phyloP scores from a whole-genome alignment of 2,797 vertebrate species.

The Hydrophis major region DNA sequence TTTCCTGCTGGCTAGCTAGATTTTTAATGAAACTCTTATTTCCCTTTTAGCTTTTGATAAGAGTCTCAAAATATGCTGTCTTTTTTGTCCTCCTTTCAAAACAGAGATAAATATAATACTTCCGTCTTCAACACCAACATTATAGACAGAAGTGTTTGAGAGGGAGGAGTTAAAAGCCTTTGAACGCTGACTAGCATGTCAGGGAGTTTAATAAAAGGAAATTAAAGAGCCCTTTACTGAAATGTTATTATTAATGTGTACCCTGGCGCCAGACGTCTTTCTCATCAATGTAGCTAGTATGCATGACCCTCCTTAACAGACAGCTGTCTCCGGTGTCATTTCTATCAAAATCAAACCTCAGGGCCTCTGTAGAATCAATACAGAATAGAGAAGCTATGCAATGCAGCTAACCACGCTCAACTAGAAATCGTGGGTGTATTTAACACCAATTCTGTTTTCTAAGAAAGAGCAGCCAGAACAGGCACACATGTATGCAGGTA shows the following conservation, averaged over 20 bases:
- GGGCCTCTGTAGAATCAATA: constrained; percentile 71
- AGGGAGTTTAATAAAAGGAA: constrained; percentile 51
- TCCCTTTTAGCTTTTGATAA: neutral
- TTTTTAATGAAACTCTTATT: neutral
- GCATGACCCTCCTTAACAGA: constrained; percentile 70
- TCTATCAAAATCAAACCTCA: constrained; percentile 66
- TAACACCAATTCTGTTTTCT: neutral
- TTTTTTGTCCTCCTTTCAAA: constrained; percentile 17
- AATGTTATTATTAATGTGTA: constrained; percentile 66
- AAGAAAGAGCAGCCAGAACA: neutral
- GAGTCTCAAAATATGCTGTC: neutral
- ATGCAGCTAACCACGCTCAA: constrained; percentile 41
- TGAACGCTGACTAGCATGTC: constrained; percentile 23
- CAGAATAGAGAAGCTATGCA: constrained; percentile 30
- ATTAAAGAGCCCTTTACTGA: constrained; percentile 76
- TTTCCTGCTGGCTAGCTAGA: neutral
- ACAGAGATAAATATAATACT: constrained; percentile 41
- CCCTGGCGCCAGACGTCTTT: constrained; percentile 27
- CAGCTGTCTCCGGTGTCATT: constrained; percentile 76
- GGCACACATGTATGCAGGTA: neutral
- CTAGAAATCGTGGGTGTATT: constrained; percentile 1
- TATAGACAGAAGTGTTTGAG: neutral
- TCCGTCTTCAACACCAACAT: constrained; percentile 19
- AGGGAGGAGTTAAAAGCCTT: constrained; percentile 20
- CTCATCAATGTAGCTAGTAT: neutral